Percentiles rank a stretch among this genome's conserved stretches.
phyloP scores from a whole-genome alignment of 2,888 invertebrate genomes.

The Linnaemya vulpina region DNA sequence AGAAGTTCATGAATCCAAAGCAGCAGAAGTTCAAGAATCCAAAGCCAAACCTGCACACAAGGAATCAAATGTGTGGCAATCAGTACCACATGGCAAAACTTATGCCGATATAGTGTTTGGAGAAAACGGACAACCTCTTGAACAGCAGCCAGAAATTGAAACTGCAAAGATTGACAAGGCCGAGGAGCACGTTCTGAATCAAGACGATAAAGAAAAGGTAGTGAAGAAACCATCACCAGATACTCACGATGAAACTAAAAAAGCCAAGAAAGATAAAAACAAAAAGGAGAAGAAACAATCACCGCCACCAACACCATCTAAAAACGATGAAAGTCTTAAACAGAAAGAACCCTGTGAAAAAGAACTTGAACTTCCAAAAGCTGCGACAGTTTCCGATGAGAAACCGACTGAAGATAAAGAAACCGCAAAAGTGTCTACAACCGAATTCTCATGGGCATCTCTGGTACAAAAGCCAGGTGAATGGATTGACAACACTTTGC shows the following conservation, averaged over 20 bases:
- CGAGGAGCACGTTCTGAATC: neutral
- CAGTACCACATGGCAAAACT: conserved; percentile 85
- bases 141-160: neutral
- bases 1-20: conserved; percentile 15
- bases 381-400: conserved; percentile 13
- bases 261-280: conserved; percentile 46
- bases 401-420: conserved; percentile 1
- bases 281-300: conserved; percentile 55
- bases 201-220: neutral
- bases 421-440: conserved; percentile 62
- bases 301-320: neutral
- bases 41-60: conserved; percentile 4
- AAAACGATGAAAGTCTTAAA: neutral
- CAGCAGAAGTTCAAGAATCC: conserved; percentile 20
- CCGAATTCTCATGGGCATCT: conserved; percentile 80
- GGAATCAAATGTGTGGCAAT: conserved; percentile 72
- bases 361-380: neutral
- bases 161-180: neutral
- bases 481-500: conserved; percentile 74
- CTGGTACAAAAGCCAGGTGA: conserved; percentile 79
- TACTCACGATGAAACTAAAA: conserved; percentile 34
- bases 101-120: conserved; percentile 88
- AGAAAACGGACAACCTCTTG: conserved; percentile 63
- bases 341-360: neutral
- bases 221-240: neutral